Evolutionary conservation across 2,113 vertebrate species (phyloP).

Genomic region (Apodemus speciosus): DNA sequence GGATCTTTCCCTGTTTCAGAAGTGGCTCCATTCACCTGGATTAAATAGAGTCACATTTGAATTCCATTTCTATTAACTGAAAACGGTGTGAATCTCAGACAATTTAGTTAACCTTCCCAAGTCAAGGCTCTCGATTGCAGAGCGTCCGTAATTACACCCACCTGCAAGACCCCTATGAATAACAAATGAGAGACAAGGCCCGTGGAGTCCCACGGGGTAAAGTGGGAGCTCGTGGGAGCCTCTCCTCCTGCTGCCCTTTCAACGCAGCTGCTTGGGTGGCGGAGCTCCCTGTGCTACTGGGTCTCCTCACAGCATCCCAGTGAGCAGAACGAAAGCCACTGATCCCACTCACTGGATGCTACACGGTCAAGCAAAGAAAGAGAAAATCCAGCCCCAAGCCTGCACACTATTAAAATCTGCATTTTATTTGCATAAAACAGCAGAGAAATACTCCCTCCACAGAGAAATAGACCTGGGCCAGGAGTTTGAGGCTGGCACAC

Average conservation of each 20-base stretch:
- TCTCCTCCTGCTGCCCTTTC: background rate
- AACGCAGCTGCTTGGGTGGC: background rate
- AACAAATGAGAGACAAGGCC: background rate
- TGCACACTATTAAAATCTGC: constrained; percentile 11
- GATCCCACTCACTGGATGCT: background rate
- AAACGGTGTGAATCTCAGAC: constrained; percentile 47
- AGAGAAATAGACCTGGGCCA: too few species aligned
- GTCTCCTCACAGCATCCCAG: background rate
- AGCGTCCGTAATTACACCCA: constrained; percentile 19
- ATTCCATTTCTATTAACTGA: constrained; percentile 43
- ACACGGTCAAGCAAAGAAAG: background rate
- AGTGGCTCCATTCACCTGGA: background rate
- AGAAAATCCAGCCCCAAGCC: background rate
- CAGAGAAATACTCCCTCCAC: background rate
- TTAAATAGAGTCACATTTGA: constrained; percentile 42
- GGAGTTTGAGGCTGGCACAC: rapidly evolving
- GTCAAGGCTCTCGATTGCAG: constrained; percentile 37
- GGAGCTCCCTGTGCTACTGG: background rate
- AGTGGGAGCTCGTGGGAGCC: background rate
- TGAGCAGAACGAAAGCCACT: background rate
- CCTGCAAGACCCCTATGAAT: constrained; percentile 28
- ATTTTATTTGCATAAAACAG: background rate
- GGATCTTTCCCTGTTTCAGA: background rate
- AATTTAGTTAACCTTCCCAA: constrained; percentile 60
- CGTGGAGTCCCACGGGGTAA: background rate